Evolutionary conservation across 2,888 invertebrate genomes (phyloP).

Genomic region (Phaonia tiefii): DNA sequence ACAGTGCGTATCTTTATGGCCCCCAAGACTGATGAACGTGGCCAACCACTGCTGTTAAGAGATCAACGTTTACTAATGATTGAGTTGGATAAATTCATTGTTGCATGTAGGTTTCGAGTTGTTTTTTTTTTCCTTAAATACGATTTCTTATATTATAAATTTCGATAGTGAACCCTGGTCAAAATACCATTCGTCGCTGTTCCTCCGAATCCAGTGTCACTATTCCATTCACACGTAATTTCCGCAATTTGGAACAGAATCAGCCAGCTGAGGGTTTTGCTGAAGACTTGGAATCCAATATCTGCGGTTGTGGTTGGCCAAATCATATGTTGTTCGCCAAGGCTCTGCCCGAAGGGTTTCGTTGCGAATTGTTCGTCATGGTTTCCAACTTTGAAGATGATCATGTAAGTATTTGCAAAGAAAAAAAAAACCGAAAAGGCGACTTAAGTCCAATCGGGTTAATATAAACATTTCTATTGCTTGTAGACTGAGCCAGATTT

Average conservation of each 20-base stretch:
- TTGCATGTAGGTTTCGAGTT: conserved; percentile 81
- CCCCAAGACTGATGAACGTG: conserved; percentile 85
- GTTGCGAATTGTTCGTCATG: conserved; percentile 88
- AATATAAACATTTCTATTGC: too few relatives aligned
- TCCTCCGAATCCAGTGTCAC: conserved; percentile 90
- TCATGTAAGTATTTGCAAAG: conserved; percentile 72
- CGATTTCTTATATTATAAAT: background rate
- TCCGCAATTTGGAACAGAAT: conserved; percentile 85
- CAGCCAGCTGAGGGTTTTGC: conserved; percentile 83
- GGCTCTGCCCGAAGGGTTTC: conserved; percentile 85
- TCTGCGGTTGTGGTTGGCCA: conserved; percentile 95
- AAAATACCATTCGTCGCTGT: conserved; percentile 84
- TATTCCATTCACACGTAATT: conserved; percentile 90
- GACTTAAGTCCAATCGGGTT: too few relatives aligned
- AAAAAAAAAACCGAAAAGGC: too few relatives aligned
- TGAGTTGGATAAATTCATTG: conserved; percentile 86
- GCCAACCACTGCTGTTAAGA: conserved; percentile 82
- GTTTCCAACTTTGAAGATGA: conserved; percentile 88
- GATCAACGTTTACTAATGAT: conserved; percentile 85
- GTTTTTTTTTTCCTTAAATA: background rate
- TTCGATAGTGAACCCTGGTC: conserved; percentile 84
- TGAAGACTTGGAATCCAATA: conserved; percentile 84
- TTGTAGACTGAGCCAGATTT: conserved; percentile 78
- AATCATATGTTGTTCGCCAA: conserved; percentile 90
- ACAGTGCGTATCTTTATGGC: conserved; percentile 86